Evolutionary conservation across 2,113 vertebrate genomes (phyloP).

Genomic region (Gallinago paraguaiae): DNA sequence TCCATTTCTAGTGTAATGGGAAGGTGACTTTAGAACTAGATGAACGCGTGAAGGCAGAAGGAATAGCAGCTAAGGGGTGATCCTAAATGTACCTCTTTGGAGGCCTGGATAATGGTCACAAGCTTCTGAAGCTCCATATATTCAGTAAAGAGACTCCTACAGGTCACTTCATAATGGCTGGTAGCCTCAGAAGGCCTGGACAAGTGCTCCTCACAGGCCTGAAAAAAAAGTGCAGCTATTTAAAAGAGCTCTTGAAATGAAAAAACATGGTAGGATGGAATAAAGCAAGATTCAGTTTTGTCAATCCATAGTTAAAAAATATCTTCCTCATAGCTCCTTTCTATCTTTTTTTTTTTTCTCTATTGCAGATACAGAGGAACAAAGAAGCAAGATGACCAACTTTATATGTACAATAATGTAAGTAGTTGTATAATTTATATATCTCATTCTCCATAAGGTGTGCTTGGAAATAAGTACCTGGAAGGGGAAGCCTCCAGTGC

Average conservation of each 20-base stretch:
- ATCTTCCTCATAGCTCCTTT: neutral
- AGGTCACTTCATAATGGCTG: constrained; percentile 67
- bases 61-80: neutral
- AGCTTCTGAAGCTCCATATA: constrained; percentile 72
- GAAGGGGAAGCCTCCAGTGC: neutral
- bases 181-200: constrained; percentile 60
- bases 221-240: constrained; percentile 8
- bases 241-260: neutral
- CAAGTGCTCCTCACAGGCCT: constrained; percentile 73
- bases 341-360: neutral
- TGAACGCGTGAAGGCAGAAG: neutral
- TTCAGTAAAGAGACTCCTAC: constrained; percentile 65
- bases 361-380: neutral
- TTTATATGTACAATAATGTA: neutral
- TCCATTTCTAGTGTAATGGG: neutral
- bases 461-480: neutral
- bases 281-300: neutral
- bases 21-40: neutral
- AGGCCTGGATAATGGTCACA: constrained; percentile 56
- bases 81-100: constrained; percentile 57
- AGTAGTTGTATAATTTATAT: neutral
- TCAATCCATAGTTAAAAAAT: neutral
- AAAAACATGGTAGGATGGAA: neutral
- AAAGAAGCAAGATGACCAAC: neutral
- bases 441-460: neutral